Percentiles rank a stretch among this genome's conserved stretches.
phyloP scores from a whole-genome alignment of 2,888 invertebrate species.

The Nomada lathburiana region DNA sequence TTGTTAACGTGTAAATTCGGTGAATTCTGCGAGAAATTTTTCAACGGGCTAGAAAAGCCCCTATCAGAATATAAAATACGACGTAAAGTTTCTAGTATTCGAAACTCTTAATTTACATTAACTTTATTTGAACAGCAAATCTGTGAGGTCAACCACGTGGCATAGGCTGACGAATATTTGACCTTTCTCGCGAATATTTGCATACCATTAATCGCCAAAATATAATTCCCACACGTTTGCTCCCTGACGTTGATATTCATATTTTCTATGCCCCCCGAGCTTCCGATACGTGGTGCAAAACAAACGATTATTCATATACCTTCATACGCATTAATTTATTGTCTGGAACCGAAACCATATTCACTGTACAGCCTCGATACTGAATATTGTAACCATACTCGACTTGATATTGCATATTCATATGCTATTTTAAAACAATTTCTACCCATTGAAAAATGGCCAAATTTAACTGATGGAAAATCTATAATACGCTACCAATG shows the following conservation, averaged over 20 bases:
- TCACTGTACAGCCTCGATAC: constrained; percentile 4
- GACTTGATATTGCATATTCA: neutral
- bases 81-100: too few species aligned
- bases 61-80: too few species aligned
- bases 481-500: neutral
- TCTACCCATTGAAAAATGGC: neutral
- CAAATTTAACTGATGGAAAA: neutral
- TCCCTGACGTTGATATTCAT: constrained; percentile 7
- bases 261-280: constrained; percentile 5
- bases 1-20: too few species aligned
- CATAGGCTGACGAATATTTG: neutral
- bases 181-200: neutral
- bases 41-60: too few species aligned
- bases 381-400: neutral
- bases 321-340: constrained; percentile 22
- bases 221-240: neutral
- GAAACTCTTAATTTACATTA: too few species aligned
- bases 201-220: neutral
- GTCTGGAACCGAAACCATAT: neutral
- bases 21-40: too few species aligned
- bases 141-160: too few species aligned
- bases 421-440: neutral
- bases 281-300: neutral
- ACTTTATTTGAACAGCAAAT: too few species aligned
- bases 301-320: constrained; percentile 17